These are phyloP conservation scores for Octomys mimax DNA, from an alignment of 2,797 vertebrate genomes.

Conservation along the genomic window DNA sequence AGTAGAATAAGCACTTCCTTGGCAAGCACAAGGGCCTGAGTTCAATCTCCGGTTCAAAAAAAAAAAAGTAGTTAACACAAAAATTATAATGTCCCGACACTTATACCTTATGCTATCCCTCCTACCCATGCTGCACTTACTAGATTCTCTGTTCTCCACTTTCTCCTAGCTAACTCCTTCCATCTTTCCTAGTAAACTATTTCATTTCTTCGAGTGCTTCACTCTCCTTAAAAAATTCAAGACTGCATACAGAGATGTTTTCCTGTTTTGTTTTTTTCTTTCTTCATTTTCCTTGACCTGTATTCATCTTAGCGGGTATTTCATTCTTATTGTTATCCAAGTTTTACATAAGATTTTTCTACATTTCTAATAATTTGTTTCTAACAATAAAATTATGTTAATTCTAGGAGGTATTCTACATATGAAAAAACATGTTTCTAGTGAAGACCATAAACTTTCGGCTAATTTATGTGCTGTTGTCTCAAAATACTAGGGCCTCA, in stretches of 20 bases:
- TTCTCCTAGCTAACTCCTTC: not conserved
- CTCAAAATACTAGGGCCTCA: constrained; percentile 49
- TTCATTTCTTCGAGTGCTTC: not conserved
- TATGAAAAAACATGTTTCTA: not conserved
- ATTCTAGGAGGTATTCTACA: not conserved
- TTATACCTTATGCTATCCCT: not conserved
- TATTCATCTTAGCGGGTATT: not conserved
- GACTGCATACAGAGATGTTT: not conserved
- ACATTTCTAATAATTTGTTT: not conserved
- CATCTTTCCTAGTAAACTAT: not conserved
- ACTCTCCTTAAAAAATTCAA: not conserved
- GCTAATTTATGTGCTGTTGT: constrained; percentile 54
- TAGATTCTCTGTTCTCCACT: not conserved
- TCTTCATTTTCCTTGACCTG: not conserved
- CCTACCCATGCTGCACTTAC: not conserved
- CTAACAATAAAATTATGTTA: not conserved
- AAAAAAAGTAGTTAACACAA: too few species aligned
- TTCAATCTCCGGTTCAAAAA: too few species aligned
- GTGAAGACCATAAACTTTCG: not conserved
- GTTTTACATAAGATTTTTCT: not conserved
- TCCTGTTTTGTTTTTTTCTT: not conserved
- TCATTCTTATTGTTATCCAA: not conserved
- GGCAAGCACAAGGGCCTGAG: too few species aligned
- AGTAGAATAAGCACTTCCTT: too few species aligned
- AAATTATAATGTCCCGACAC: not conserved